Base-by-base conservation (phyloP, 2,888 invertebrate species). In the Vanessa cardui region DNA sequence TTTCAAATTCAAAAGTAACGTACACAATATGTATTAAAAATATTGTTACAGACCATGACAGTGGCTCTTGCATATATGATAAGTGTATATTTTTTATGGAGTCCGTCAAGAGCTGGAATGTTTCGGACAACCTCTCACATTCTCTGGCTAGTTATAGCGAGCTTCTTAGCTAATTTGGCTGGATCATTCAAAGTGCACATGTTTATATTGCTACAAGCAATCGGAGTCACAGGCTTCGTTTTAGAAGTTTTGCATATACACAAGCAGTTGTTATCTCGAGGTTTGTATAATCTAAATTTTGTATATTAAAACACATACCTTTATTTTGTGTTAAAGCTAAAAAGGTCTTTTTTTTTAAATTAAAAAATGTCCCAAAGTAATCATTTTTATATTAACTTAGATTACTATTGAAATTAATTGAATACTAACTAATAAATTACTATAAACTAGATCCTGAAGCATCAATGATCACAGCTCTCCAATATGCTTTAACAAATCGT, bases 171-270 rank as follows among this genome's bases (percentile, higher is more conserved):
- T 58, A 96, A 96, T 75, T 93, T 96, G 47, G 94, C 96, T 2
- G 97, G 97, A 1, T 94, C 95, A 1, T 94, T 96, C 50, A 95
- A 97, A 85, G 95, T 97, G n/a, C 94, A 96, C 58, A 94, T 95
- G 20, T 96, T 97, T 83, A 89, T 96, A 20, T 73, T 94, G 0
- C 88, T 97, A 0, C 95, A 96, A 88, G 81, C 93, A 5, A 89
- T 97, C 64, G 94, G 95, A 72, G 77, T 95, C 5, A 89, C 94
- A 66, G 97, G 97, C 4, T 95, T 96, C 81, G 82, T 83, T 15
- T 77, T 93, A 20, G 92, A 96, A 90, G 93, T 95, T n/a, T 77
- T 94, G 70, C 89, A 94, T 77, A 88, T 94, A 31, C 93, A 94
- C 73, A 91, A 94, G 58, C 93, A 93, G 74, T 81, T 94, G 76